Evolutionary conservation across 2,797 vertebrate species (phyloP), one percentile per base, ranked within the genome.

Genomic region (Pangasius macronema): DNA sequence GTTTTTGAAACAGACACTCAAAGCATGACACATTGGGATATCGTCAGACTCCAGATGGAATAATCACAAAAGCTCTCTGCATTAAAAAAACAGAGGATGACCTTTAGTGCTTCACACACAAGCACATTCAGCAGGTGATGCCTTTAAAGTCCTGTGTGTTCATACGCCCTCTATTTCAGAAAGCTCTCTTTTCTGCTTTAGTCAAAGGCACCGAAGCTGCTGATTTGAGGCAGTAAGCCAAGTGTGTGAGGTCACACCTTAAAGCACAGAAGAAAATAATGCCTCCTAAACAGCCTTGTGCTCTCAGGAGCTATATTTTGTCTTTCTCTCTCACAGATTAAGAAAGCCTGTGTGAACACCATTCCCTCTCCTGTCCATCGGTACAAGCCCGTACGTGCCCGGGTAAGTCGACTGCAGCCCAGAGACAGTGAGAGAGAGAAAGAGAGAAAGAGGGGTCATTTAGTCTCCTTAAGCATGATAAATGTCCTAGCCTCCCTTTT

Each of bases 311-410:
- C 67, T 33, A n/a, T 55, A 53, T 73, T 75, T 84, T 83, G 59
- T 59, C 63, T 81, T 77, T 39, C 11, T 68, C 18, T 36, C 33
- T 39, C 36, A 75, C 24, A 36, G 82, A 59, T 63, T 27, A 57
- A 88, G 42, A 57, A 46, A 84, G 83, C 59, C n/a, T 76, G 49
- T 85, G 82, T 89, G 85, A 86, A 87, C 89, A 88, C 30, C 61
- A 33, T 84, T 30, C 36, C 61, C 42, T 61, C 18, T 4, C 67
- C 84, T 91, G 91, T 90, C 89, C 90, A 84, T 89, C 83, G 72
- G 18, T 84, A 84, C 91, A 89, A 87, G 91, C 49, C 85, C 39
- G 82, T 87, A 89, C 91, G 85, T 91, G 91, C 89, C 81, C 86
- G 91, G 91, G 88, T 88, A 68, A 86, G 72, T 22, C 33, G 33